A percentile compares a stretch with the other conserved stretches of the same genome.
Conservation (phyloP, 1,140 invertebrate genomes). For the Platyscapa corneri region DNA sequence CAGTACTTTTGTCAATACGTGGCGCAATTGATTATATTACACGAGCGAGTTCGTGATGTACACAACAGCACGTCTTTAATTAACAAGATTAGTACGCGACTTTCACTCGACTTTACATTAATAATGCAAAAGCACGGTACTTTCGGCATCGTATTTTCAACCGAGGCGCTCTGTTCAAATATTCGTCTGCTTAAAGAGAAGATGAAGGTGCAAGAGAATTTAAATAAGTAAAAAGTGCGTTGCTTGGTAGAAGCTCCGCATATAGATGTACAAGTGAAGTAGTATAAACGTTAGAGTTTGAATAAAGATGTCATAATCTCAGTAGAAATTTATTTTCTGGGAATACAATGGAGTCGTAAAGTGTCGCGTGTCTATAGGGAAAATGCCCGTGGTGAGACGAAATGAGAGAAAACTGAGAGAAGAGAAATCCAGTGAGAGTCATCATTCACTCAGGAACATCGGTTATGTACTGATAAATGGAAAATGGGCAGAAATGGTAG, state of each 20-base stretch:
- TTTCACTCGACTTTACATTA: constrained; percentile 18
- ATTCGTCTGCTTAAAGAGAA: background rate
- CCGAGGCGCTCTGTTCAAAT: background rate
- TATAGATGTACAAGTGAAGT: too few species aligned
- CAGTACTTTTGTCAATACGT: too few species aligned
- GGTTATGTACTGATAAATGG: constrained; percentile 68
- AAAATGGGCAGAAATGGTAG: constrained; percentile 62
- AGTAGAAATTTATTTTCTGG: constrained; percentile 2
- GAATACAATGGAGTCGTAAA: constrained; percentile 26
- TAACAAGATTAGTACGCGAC: constrained; percentile 16
- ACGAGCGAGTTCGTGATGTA: background rate
- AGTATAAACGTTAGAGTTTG: background rate
- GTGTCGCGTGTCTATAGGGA: background rate
- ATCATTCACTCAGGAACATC: constrained; percentile 25
- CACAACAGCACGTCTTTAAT: background rate
- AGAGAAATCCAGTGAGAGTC: constrained; percentile 8
- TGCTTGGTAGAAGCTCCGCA: too few species aligned
- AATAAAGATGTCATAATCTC: constrained; percentile 19
- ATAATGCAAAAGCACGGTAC: constrained; percentile 1
- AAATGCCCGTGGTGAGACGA: background rate
- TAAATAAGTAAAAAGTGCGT: background rate
- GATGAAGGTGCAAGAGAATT: background rate
- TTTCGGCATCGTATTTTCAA: background rate
- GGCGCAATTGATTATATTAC: background rate
- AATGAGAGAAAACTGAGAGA: background rate